These are phyloP conservation scores for Ammodytes dubius DNA, from an alignment of 2,113 vertebrate genomes.

Conservation along the genomic window DNA sequence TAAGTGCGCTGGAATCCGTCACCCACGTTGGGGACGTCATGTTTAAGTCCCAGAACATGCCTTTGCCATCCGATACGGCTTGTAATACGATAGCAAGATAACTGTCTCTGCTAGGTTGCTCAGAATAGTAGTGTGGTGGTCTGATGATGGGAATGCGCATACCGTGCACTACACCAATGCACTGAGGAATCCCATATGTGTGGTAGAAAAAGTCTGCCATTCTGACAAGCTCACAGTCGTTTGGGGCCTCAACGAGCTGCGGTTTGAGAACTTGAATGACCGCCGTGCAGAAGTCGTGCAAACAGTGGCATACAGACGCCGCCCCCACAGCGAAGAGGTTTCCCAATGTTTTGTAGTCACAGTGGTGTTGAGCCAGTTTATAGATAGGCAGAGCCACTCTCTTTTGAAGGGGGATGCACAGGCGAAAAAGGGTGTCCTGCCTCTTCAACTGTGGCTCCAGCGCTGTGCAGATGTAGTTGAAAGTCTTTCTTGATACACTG, in stretches of 20 bases:
- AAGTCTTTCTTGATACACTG: background rate
- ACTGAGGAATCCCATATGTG: background rate
- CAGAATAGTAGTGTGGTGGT: background rate
- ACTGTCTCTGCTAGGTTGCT: background rate
- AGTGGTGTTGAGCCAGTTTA: background rate
- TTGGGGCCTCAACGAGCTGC: background rate
- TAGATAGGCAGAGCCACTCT: background rate
- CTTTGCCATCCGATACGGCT: background rate
- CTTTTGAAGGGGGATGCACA: background rate
- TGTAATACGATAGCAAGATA: background rate
- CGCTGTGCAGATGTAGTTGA: background rate
- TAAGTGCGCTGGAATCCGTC: background rate
- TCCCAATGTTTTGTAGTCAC: background rate
- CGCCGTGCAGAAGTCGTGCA: background rate
- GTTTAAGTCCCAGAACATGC: background rate
- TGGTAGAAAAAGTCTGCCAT: background rate
- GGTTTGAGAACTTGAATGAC: background rate
- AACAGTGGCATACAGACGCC: background rate
- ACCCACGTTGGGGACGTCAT: background rate
- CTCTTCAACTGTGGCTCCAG: slow-evolving; percentile 5
- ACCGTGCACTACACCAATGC: background rate
- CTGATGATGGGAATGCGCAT: background rate
- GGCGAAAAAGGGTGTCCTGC: slow-evolving; percentile 7
- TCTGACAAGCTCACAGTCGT: background rate
- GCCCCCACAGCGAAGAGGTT: background rate